Evolutionary conservation across 2,113 vertebrate genomes (phyloP).

Genomic region (Penelope pileata): DNA sequence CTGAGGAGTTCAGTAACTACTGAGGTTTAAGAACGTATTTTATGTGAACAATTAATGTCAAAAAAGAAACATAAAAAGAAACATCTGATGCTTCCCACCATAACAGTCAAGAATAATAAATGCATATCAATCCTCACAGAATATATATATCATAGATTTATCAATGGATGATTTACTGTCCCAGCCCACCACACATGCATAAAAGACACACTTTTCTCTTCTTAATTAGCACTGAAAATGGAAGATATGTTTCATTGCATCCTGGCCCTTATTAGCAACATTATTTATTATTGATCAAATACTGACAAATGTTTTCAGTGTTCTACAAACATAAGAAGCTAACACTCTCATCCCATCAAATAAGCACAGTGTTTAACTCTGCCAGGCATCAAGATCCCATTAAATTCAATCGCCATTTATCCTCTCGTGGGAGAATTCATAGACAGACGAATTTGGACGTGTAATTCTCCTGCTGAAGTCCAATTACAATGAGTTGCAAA

Average conservation of each 20-base stretch:
- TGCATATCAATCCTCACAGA: neutral
- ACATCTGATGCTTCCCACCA: neutral
- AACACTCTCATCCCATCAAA: conserved; percentile 16
- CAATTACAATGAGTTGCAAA: neutral
- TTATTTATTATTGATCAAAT: conserved; percentile 49
- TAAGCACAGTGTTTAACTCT: neutral
- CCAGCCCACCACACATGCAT: neutral
- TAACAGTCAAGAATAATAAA: neutral
- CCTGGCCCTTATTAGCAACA: neutral
- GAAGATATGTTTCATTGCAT: conserved; percentile 6
- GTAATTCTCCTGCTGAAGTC: neutral
- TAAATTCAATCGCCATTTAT: neutral
- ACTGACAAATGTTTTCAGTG: conserved; percentile 12
- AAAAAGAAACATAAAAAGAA: neutral
- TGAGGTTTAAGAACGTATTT: neutral
- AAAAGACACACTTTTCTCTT: neutral
- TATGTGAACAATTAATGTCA: neutral
- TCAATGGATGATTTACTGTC: neutral
- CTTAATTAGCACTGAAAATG: neutral
- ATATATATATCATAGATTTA: neutral
- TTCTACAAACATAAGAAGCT: neutral
- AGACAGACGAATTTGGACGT: neutral
- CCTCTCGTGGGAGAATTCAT: neutral
- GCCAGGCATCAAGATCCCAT: neutral
- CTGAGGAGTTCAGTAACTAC: neutral